A percentile compares a stretch with the other conserved stretches of the same genome.
phyloP scores from a whole-genome alignment of 2,113 vertebrate genomes.

The Apistogramma diplotaenia region DNA sequence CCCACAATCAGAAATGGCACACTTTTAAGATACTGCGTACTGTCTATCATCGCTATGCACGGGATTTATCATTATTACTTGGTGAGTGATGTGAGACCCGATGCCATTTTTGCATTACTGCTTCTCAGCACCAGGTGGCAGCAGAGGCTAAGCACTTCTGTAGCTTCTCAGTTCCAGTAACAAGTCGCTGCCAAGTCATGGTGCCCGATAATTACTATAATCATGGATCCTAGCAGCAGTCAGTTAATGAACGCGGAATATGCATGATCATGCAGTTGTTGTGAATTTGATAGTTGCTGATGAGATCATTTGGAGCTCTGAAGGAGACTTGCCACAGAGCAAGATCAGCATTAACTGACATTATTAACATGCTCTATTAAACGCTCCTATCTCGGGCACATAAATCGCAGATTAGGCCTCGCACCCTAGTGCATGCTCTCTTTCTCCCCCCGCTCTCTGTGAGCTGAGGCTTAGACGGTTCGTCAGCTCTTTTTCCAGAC shows the following conservation, averaged over 20 bases:
- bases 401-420: not conserved
- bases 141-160: slow-evolving; percentile 26
- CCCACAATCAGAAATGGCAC: not conserved
- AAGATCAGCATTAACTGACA: slow-evolving; percentile 19
- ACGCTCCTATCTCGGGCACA: not conserved
- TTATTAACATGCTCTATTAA: not conserved
- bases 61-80: not conserved
- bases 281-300: not conserved
- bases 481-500: slow-evolving; percentile 5
- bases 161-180: not conserved
- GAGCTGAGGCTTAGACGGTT: not conserved
- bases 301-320: not conserved
- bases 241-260: slow-evolving; percentile 7
- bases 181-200: slow-evolving; percentile 1
- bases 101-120: not conserved
- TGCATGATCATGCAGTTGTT: not conserved
- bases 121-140: slow-evolving; percentile 61
- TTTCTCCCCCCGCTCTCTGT: not conserved
- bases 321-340: slow-evolving; percentile 7
- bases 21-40: not conserved
- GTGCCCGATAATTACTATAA: not conserved
- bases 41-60: not conserved
- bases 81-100: not conserved
- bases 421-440: not conserved
- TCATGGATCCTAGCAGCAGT: not conserved